These are phyloP conservation scores for Acanthurus tractus DNA, from an alignment of 2,797 vertebrate species.

Conservation along the genomic window DNA sequence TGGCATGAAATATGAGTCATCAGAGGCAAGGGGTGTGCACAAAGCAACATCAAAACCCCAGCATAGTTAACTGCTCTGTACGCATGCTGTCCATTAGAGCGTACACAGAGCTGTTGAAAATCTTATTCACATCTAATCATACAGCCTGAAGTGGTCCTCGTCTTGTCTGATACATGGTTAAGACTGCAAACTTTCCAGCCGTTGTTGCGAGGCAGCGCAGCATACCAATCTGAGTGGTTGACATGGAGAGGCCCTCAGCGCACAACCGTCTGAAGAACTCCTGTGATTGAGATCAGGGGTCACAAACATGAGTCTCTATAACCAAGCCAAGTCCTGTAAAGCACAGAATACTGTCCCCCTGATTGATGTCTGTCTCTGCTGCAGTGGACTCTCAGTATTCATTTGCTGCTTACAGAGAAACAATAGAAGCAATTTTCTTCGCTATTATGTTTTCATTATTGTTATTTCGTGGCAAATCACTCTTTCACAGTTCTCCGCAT, in stretches of 20 bases:
- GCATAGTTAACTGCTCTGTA: slow-evolving; percentile 33
- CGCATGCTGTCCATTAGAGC: slow-evolving; percentile 58
- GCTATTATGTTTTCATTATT: slow-evolving; percentile 81
- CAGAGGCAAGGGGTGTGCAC: slow-evolving; percentile 20
- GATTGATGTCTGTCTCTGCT: slow-evolving; percentile 67
- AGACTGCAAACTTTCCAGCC: slow-evolving; percentile 53
- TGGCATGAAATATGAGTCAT: slow-evolving; percentile 41
- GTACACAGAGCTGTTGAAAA: slow-evolving; percentile 51
- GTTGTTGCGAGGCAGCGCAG: slow-evolving; percentile 32
- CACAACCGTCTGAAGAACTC: slow-evolving; percentile 56
- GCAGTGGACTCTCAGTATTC: slow-evolving; percentile 67
- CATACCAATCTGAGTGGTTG: slow-evolving; percentile 68
- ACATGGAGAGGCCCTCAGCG: slow-evolving; percentile 68
- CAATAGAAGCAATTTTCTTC: slow-evolving; percentile 79
- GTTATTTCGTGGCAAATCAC: slow-evolving; percentile 69
- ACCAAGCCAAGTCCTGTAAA: slow-evolving; percentile 58
- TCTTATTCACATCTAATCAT: slow-evolving; percentile 77
- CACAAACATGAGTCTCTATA: slow-evolving; percentile 66
- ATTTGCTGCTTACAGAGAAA: slow-evolving; percentile 70
- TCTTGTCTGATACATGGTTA: slow-evolving; percentile 72
- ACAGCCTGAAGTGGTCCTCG: slow-evolving; percentile 70
- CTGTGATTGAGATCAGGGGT: slow-evolving; percentile 85
- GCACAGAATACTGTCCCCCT: slow-evolving; percentile 17
- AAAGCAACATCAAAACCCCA: slow-evolving; percentile 38
- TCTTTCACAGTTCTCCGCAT: slow-evolving; percentile 54